Percentiles rank a stretch among this genome's conserved stretches.
phyloP scores from a whole-genome alignment of 53 echinoderm and acorn worm species.

The Mesocentrotus franciscanus region DNA sequence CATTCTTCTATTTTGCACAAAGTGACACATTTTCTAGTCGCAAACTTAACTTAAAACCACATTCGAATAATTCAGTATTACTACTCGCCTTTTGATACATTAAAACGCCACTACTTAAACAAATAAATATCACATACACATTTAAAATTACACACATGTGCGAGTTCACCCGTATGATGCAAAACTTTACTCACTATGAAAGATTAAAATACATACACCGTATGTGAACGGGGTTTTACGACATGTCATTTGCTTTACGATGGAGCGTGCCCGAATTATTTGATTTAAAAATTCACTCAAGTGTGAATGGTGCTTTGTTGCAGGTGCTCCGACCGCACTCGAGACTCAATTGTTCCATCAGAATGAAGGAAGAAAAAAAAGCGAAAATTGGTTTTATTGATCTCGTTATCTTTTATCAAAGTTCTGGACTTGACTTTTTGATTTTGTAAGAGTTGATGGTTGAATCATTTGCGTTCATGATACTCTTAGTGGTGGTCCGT shows the following conservation, averaged over 20 bases:
- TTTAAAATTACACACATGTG: too few species aligned
- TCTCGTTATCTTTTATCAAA: conserved; percentile 11
- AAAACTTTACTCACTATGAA: too few species aligned
- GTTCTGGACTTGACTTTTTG: conserved; percentile 37
- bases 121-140: too few species aligned
- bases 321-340: neutral
- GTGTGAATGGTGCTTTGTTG: neutral
- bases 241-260: neutral
- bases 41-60: too few species aligned
- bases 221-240: neutral
- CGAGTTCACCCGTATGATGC: too few species aligned
- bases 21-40: too few species aligned
- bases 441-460: neutral
- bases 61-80: too few species aligned
- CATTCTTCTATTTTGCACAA: too few species aligned
- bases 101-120: too few species aligned
- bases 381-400: conserved; percentile 38
- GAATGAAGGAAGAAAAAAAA: neutral
- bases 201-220: neutral
- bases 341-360: neutral
- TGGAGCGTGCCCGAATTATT: conserved; percentile 17
- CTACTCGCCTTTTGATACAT: too few species aligned
- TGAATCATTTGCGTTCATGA: neutral
- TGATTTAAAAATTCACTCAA: neutral
- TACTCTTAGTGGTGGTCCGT: neutral